These are phyloP conservation scores for Coregonus clupeaformis DNA, from an alignment of 2,113 vertebrate species.

Conservation along the genomic window DNA sequence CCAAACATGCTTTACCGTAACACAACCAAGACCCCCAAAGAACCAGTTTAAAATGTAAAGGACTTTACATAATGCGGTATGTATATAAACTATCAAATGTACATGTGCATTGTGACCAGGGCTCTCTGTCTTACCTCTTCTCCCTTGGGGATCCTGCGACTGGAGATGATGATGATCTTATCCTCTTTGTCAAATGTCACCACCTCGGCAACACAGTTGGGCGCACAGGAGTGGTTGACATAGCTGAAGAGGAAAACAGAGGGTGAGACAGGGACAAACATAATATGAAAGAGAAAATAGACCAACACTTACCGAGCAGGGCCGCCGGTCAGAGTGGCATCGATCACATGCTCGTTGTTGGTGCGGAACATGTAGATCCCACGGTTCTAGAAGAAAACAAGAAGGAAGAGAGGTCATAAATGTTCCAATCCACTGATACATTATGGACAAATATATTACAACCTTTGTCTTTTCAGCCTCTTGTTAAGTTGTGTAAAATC, in stretches of 20 bases:
- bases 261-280: neutral
- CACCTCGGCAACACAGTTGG: constrained; percentile 96
- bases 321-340: constrained; percentile 93
- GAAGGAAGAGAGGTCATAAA: too few relatives aligned
- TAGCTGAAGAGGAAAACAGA: constrained; percentile 73
- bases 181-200: constrained; percentile 98
- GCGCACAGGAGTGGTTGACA: constrained; percentile 97
- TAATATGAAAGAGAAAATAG: neutral
- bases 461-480: too few relatives aligned
- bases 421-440: too few relatives aligned
- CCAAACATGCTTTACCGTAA: too few relatives aligned
- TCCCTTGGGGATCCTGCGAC: constrained; percentile 95
- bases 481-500: too few relatives aligned
- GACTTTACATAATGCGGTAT: too few relatives aligned
- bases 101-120: too few relatives aligned
- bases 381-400: constrained; percentile 79
- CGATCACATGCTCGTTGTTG: constrained; percentile 97
- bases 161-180: constrained; percentile 99
- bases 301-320: constrained; percentile 85
- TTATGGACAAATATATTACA: too few relatives aligned
- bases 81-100: too few relatives aligned
- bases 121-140: constrained; percentile 81
- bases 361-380: constrained; percentile 99
- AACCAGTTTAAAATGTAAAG: too few relatives aligned
- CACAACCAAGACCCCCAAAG: too few relatives aligned